Conservation (phyloP, 1,140 invertebrate genomes). For the Pseudomyrmex concolor region DNA sequence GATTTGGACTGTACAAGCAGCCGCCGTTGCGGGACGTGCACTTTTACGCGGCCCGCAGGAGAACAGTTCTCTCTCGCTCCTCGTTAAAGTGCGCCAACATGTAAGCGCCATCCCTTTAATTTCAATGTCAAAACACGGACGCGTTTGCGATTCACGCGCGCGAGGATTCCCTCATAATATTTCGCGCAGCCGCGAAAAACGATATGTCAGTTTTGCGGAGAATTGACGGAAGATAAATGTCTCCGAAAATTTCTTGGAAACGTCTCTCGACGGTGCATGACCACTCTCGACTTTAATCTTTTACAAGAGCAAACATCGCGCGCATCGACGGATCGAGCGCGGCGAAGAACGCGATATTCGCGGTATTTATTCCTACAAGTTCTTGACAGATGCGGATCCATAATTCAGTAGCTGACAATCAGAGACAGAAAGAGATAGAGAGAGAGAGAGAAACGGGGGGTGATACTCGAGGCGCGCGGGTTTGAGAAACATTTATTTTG, state of each 20-base stretch:
- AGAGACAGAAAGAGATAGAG: conserved; percentile 25
- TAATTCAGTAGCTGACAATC: conserved; percentile 57
- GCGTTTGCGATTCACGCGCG: neutral
- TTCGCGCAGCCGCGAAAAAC: neutral
- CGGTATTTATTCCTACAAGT: conserved; percentile 55
- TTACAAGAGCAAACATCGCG: conserved; percentile 3
- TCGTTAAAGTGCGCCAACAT: conserved; percentile 18
- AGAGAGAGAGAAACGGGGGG: conserved; percentile 21
- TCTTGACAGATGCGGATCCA: conserved; percentile 49
- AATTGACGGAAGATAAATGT: conserved; percentile 38
- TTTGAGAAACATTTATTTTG: conserved; percentile 58
- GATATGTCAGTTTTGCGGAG: conserved; percentile 1
- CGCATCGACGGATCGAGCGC: conserved; percentile 18
- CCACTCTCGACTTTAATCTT: conserved; percentile 45
- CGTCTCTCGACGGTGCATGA: neutral
- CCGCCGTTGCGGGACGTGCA: conserved; percentile 30
- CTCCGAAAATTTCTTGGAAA: conserved; percentile 12
- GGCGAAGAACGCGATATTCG: conserved; percentile 17
- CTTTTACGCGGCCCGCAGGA: conserved; percentile 16
- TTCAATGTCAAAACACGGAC: neutral
- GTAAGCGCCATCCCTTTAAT: neutral
- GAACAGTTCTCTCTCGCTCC: neutral
- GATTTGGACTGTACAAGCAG: conserved; percentile 14
- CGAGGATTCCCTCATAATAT: neutral
- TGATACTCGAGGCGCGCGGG: conserved; percentile 12